phyloP scores from a whole-genome alignment of 1,140 invertebrate genomes.

The Aphelinus certus region DNA sequence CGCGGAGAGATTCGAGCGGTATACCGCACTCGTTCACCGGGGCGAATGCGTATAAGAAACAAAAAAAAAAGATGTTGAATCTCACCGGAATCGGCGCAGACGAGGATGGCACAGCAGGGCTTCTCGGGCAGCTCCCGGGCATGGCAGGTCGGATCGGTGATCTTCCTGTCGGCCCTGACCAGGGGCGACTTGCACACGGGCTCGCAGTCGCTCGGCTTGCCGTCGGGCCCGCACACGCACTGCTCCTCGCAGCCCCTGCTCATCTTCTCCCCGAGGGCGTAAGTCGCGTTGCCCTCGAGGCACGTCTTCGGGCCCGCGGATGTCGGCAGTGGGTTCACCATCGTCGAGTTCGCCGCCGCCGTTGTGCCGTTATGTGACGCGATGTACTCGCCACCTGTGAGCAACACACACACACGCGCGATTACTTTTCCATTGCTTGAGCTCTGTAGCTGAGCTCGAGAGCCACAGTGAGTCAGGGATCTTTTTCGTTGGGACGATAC shows the following conservation, averaged over 20 bases:
- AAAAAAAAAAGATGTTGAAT: neutral
- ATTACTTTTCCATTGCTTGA: too few species aligned
- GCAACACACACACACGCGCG: too few species aligned
- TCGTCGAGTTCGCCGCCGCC: neutral
- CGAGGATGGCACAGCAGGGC: conserved; percentile 79
- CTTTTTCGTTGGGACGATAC: too few species aligned
- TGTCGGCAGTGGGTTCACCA: conserved; percentile 44
- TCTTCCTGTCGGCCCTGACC: conserved; percentile 70
- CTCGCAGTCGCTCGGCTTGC: conserved; percentile 71
- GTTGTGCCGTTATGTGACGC: conserved; percentile 50
- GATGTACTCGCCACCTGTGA: conserved; percentile 55
- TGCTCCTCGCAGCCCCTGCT: conserved; percentile 76
- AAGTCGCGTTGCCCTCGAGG: conserved; percentile 77
- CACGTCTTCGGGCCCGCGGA: conserved; percentile 65
- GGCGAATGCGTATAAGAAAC: too few species aligned
- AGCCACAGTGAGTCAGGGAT: too few species aligned
- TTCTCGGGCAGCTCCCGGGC: conserved; percentile 75
- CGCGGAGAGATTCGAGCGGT: too few species aligned
- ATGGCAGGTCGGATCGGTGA: conserved; percentile 77
- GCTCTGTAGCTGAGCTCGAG: too few species aligned
- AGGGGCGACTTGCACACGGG: conserved; percentile 73
- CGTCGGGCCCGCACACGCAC: conserved; percentile 72
- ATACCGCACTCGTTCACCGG: too few species aligned
- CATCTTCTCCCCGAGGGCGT: conserved; percentile 74
- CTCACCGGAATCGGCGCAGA: conserved; percentile 70